Evolutionary conservation across 2,888 invertebrate genomes (phyloP).

Genomic region (Agonum fuliginosum): DNA sequence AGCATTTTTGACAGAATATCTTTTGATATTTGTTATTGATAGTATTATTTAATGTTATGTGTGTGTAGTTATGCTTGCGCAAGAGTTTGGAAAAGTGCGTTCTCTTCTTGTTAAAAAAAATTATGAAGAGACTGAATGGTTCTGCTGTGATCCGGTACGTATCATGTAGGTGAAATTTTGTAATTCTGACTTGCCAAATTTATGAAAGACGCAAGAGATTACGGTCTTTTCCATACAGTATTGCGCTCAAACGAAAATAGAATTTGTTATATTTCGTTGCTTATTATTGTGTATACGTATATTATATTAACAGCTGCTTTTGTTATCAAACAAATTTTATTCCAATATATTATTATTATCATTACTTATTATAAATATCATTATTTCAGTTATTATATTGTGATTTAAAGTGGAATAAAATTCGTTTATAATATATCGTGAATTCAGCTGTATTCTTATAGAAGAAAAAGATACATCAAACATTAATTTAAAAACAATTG

Average conservation of each 20-base stretch:
- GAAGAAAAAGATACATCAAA: slow-evolving; percentile 7
- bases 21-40: slow-evolving; percentile 55
- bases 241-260: slow-evolving; percentile 52
- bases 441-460: slow-evolving; percentile 43
- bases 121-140: slow-evolving; percentile 43
- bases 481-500: slow-evolving; percentile 28
- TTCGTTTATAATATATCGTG: slow-evolving; percentile 36
- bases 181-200: slow-evolving; percentile 55
- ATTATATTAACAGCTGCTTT: slow-evolving; percentile 47
- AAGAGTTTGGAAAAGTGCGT: slow-evolving; percentile 5
- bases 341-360: slow-evolving; percentile 24
- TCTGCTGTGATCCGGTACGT: slow-evolving; percentile 48
- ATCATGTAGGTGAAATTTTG: slow-evolving; percentile 38
- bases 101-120: slow-evolving; percentile 3
- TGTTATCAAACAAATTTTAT: slow-evolving; percentile 31
- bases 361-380: neutral
- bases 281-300: slow-evolving; percentile 47
- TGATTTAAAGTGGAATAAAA: slow-evolving; percentile 30
- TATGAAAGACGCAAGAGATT: slow-evolving; percentile 12
- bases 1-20: slow-evolving; percentile 51
- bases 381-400: slow-evolving; percentile 29
- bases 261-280: slow-evolving; percentile 36
- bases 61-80: slow-evolving; percentile 30
- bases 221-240: slow-evolving; percentile 8
- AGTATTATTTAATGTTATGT: slow-evolving; percentile 55